A percentile compares a stretch with the other conserved stretches of the same genome.
phyloP scores from a whole-genome alignment of 2,797 vertebrate genomes.

The Clamator glandarius region DNA sequence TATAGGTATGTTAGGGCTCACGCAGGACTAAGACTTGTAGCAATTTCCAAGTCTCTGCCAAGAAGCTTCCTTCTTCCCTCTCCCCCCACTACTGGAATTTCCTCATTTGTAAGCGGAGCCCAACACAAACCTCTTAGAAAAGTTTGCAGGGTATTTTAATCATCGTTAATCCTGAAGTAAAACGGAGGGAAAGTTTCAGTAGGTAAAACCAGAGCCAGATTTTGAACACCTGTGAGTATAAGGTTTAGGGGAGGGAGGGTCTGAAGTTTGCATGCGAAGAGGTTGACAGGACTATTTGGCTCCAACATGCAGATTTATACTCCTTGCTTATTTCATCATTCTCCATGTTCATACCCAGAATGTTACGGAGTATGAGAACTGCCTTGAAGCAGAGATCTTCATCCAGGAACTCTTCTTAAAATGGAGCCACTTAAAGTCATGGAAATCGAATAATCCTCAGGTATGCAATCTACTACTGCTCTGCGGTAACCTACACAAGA shows the following conservation, averaged over 20 bases:
- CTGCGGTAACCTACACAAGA: neutral
- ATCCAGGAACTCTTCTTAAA: neutral
- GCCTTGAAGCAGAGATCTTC: neutral
- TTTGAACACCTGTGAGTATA: constrained; percentile 35
- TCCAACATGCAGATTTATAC: neutral
- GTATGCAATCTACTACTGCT: neutral
- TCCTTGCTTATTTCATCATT: neutral
- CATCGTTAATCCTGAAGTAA: constrained; percentile 7
- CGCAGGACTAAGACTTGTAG: neutral
- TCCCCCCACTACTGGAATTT: neutral
- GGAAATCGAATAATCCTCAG: neutral
- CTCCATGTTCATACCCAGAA: neutral
- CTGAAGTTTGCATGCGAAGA: neutral
- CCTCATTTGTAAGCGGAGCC: neutral
- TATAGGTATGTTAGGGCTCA: neutral
- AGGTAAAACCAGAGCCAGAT: constrained; percentile 17
- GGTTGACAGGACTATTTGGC: neutral
- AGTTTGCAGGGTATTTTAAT: neutral
- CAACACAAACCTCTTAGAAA: neutral
- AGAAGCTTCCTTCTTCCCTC: neutral
- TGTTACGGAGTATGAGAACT: neutral
- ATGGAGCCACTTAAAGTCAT: neutral
- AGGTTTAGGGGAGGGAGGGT: neutral
- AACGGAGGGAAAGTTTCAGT: constrained; percentile 7
- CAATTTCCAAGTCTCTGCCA: neutral